A percentile compares a stretch with the other conserved stretches of the same genome.
These are phyloP conservation scores for Amphipoea lucens DNA, from an alignment of 2,888 invertebrate genomes.

Conservation along the genomic window DNA sequence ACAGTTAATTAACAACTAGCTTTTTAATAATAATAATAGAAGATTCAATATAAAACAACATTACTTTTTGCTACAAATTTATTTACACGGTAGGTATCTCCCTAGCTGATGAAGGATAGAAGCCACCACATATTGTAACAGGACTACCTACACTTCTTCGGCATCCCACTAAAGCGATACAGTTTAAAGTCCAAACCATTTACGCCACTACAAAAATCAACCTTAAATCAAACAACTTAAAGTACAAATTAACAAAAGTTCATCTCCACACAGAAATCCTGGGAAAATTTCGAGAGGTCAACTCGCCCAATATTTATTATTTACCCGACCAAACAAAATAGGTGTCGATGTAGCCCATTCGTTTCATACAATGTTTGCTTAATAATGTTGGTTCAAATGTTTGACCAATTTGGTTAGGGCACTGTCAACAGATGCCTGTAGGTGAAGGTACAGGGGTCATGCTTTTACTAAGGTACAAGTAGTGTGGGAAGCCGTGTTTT, in stretches of 20 bases:
- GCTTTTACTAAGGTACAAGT: constrained; percentile 43
- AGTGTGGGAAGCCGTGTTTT: constrained; percentile 63
- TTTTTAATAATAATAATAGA: neutral
- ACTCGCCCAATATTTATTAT: constrained; percentile 73
- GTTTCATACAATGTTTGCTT: constrained; percentile 74
- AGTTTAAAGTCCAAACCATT: constrained; percentile 51
- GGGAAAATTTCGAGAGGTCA: constrained; percentile 82
- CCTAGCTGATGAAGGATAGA: neutral
- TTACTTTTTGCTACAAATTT: neutral
- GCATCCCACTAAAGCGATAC: constrained; percentile 38
- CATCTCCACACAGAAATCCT: constrained; percentile 67
- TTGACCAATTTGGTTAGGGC: constrained; percentile 77
- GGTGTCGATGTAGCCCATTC: constrained; percentile 83
- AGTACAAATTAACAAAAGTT: constrained; percentile 16
- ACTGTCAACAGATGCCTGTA: constrained; percentile 75
- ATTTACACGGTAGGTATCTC: neutral
- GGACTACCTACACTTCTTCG: constrained; percentile 13
- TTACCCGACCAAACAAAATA: constrained; percentile 79
- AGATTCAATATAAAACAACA: too few species aligned
- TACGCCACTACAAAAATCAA: constrained; percentile 24
- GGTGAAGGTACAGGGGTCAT: constrained; percentile 78
- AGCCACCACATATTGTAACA: neutral
- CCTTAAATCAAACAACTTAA: constrained; percentile 8
- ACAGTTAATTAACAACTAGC: neutral
- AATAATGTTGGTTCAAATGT: constrained; percentile 68